Evolutionary conservation across 2,113 vertebrate genomes (phyloP), one percentile per base, ranked within the genome.

Genomic region (Chionodraco myersi): DNA sequence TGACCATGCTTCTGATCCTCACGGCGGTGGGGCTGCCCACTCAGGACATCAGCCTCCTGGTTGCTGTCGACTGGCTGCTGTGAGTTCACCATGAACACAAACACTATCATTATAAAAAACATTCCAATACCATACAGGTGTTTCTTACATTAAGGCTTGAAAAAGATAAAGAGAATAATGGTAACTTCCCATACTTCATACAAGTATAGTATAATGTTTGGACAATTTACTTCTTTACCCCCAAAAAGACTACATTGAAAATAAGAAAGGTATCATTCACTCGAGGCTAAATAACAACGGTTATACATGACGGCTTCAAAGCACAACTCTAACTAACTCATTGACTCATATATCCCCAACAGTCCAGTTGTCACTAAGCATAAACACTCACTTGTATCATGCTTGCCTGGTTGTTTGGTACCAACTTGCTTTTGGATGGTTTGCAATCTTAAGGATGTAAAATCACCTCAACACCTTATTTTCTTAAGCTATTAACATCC

Each of bases 1-100:
- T 99, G 86, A 99, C 98, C 68, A 99, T 99, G 98, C 96, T 99
- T 9, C 96, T 99, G 66, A 98, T 99, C 85, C 95, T 99, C 47
- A 99, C 98, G 0, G 98, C 97, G 0, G 98, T 99, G 84, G 98
- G 98, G n/a, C 94, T 99, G 69, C 98, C 98, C 10, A 99, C 98
- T 0, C 95, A 98, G 89, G 98, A 99, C 91, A 98, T 99, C 94
- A 98, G 97, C 80, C 92, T 99, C 75, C 95, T 99, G 82, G 97
- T 99, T 16, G 98, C 98, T 64, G 97, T 99, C 53, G 98, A 99
- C 89, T 99, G 98, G 98, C 95, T 99, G 51, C 93, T 99, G 98
- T 99, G 94, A 98, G 98, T 98, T 85, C 67, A 68, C 51, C 67
- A 57, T 51, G 53, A 21, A 68, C 74, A 70, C 67, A 58, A 21